These are phyloP conservation scores for Pleuronectes platessa DNA, from an alignment of 2,113 vertebrate genomes.

Conservation along the genomic window DNA sequence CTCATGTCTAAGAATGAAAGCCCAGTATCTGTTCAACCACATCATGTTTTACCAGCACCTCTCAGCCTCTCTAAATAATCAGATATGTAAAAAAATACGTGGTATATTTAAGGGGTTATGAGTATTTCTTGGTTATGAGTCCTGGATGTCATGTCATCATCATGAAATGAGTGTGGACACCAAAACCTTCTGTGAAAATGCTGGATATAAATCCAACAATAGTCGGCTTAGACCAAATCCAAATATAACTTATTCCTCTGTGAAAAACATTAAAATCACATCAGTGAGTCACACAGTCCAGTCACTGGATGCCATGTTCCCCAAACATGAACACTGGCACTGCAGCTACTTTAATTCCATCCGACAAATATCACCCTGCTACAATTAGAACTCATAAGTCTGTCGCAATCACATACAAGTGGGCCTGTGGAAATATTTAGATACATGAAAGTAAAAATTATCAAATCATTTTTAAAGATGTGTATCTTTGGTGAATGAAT, in stretches of 20 bases:
- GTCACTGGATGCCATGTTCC: conserved; percentile 4
- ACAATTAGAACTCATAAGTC: background rate
- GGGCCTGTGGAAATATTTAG: background rate
- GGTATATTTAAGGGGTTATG: background rate
- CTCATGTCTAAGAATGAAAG: no score
- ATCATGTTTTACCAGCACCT: background rate
- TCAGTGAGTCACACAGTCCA: conserved; percentile 15
- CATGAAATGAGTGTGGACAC: background rate
- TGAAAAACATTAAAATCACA: conserved; percentile 5
- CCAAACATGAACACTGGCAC: conserved; percentile 4
- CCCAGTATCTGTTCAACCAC: no score
- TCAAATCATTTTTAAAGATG: no score
- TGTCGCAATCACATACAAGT: background rate
- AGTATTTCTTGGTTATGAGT: background rate
- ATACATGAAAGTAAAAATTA: no score
- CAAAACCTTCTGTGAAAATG: background rate
- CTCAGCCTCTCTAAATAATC: no score
- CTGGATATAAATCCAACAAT: background rate
- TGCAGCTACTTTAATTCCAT: background rate
- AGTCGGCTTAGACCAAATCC: background rate
- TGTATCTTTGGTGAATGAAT: background rate
- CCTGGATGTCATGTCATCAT: background rate
- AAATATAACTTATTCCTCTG: background rate
- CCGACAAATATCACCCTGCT: background rate
- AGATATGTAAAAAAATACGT: background rate